phyloP scores from a whole-genome alignment of 1,140 invertebrate species.

The Asobara japonica region DNA sequence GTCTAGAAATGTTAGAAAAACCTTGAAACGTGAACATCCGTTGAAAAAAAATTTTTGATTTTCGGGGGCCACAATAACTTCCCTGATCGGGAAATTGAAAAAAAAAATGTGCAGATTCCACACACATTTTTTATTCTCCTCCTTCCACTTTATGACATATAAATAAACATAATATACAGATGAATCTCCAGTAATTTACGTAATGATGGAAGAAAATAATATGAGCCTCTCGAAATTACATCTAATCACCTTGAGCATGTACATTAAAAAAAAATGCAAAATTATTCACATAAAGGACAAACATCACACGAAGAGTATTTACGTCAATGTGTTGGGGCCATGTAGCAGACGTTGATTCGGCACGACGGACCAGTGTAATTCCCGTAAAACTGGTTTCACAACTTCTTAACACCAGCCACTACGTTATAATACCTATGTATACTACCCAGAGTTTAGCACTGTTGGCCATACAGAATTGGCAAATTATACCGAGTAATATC shows the following conservation, averaged over 20 bases:
- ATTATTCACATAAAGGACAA: constrained; percentile 6
- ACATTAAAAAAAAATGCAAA: not conserved
- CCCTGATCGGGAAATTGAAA: no score
- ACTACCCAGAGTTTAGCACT: not conserved
- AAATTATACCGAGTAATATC: not conserved
- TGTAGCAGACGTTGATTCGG: not conserved
- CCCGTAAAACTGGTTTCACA: constrained; percentile 32
- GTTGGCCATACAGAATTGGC: not conserved
- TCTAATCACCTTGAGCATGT: not conserved
- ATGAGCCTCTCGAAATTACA: not conserved
- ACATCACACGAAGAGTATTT: constrained; percentile 17
- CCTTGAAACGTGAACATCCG: no score
- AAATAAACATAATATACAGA: not conserved
- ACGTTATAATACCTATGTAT: not conserved
- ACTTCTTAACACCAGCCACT: constrained; percentile 31
- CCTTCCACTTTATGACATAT: not conserved
- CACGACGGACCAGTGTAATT: not conserved
- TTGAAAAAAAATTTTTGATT: no score
- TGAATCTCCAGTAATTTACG: not conserved
- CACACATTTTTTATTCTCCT: not conserved
- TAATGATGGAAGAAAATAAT: constrained; percentile 5
- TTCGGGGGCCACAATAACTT: no score
- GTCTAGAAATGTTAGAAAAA: no score
- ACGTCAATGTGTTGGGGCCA: not conserved
- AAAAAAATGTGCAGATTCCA: not conserved